A percentile compares a stretch with the other conserved stretches of the same genome.
Conservation (phyloP, 2,113 vertebrate species). For the Aplodontia rufa region DNA sequence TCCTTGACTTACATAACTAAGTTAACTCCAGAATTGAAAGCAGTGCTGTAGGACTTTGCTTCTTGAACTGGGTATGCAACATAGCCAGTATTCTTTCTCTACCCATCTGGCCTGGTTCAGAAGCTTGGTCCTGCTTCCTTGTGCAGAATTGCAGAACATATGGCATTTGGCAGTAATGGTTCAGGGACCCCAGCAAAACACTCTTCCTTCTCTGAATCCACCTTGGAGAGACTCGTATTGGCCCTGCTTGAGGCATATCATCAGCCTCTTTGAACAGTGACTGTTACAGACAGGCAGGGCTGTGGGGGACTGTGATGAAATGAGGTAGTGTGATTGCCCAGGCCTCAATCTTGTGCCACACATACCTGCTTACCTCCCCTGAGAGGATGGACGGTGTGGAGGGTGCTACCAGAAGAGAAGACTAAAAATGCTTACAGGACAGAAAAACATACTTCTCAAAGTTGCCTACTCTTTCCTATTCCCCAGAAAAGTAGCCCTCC, state of each 20-base stretch:
- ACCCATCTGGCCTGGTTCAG: too few relatives aligned
- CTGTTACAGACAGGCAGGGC: neutral
- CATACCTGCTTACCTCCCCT: neutral
- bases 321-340: neutral
- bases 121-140: neutral
- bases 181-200: neutral
- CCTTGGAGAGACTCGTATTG: neutral
- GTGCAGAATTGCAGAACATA: neutral
- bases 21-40: neutral
- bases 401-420: neutral
- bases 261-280: neutral
- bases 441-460: neutral
- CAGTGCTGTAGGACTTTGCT: neutral
- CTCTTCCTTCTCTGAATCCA: neutral
- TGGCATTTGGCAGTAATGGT: neutral
- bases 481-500: neutral
- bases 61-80: neutral
- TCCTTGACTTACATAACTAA: neutral
- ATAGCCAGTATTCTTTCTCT: neutral
- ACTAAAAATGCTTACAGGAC: neutral
- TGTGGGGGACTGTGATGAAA: neutral
- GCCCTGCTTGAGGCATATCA: neutral
- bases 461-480: neutral
- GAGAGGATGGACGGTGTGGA: neutral
- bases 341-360: neutral